Percentiles rank a stretch among this genome's conserved stretches.
phyloP scores from a whole-genome alignment of 2,113 vertebrate species.

The Arenaria interpres region DNA sequence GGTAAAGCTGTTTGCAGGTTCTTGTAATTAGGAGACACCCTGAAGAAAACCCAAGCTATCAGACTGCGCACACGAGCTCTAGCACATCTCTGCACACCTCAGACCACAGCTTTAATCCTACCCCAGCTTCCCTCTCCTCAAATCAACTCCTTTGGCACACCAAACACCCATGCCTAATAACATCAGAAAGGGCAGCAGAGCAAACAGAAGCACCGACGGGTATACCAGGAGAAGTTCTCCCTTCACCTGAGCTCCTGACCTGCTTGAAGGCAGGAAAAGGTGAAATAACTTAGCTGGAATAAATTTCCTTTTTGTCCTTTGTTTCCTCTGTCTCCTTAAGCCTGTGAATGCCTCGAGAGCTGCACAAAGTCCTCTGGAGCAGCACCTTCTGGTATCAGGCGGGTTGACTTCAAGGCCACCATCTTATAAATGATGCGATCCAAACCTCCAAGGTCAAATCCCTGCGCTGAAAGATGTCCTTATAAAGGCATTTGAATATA shows the following conservation, averaged over 20 bases:
- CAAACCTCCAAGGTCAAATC: background rate
- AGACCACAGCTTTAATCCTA: background rate
- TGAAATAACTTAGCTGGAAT: background rate
- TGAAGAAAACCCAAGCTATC: background rate
- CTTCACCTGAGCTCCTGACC: background rate
- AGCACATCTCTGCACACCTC: background rate
- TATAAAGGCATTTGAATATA: background rate
- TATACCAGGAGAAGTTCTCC: background rate
- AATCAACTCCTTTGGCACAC: background rate
- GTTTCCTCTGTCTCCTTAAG: background rate
- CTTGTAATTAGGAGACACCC: background rate
- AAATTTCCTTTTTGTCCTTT: background rate
- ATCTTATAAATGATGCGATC: background rate
- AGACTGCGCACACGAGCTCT: accelerated
- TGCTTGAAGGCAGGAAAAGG: background rate
- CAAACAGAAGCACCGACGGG: background rate
- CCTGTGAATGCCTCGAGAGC: background rate
- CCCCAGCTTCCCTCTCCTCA: background rate
- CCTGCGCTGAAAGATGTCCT: background rate
- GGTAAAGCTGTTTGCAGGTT: background rate
- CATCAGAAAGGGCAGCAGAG: background rate
- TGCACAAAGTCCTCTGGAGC: background rate
- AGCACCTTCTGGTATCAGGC: background rate
- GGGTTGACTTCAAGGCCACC: background rate
- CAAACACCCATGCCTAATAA: background rate